Percentiles rank a stretch among this genome's conserved stretches.
Conservation (phyloP, 2,113 vertebrate species). For the Tragelaphus scriptus region DNA sequence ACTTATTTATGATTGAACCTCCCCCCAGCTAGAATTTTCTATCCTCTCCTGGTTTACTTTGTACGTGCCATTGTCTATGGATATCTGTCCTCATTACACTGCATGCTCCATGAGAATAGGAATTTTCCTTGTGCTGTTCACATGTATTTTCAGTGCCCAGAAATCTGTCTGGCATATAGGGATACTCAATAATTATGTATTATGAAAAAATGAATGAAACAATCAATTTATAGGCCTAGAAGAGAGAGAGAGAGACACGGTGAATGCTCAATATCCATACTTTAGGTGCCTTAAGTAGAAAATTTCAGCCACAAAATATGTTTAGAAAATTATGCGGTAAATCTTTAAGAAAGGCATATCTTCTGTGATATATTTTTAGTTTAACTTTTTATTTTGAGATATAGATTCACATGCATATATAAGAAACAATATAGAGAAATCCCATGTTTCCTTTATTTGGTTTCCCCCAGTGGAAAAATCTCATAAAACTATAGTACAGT, state of each 20-base stretch:
- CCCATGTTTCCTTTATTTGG: too few relatives aligned
- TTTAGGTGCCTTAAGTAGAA: background rate
- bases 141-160: background rate
- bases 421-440: too few relatives aligned
- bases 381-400: too few relatives aligned
- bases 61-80: background rate
- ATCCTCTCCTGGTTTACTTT: background rate
- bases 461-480: too few relatives aligned
- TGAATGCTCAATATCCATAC: background rate
- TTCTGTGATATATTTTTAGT: too few relatives aligned
- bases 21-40: background rate
- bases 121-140: background rate
- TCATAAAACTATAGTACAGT: too few relatives aligned
- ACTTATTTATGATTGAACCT: background rate
- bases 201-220: background rate
- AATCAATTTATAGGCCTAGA: background rate
- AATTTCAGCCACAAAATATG: background rate
- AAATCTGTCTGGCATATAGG: background rate
- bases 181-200: background rate
- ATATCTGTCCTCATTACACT: background rate
- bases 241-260: background rate
- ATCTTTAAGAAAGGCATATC: too few relatives aligned
- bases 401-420: too few relatives aligned
- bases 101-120: background rate
- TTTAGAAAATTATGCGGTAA: background rate